Percentiles rank a stretch among this genome's conserved stretches.
Conservation (phyloP, 2,888 invertebrate genomes). For the Pseudococcus viburni region DNA sequence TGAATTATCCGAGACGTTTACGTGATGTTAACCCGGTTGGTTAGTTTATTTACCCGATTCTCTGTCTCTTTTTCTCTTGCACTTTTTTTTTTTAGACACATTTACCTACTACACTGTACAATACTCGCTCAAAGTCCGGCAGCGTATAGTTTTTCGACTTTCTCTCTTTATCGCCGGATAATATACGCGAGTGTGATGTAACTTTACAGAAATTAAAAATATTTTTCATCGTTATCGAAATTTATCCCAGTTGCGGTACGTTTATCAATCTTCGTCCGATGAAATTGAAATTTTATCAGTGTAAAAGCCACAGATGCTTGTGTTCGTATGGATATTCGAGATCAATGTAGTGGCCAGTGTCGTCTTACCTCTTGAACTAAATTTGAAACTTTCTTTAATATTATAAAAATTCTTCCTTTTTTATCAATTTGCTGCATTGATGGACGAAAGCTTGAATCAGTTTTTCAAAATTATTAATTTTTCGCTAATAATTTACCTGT, state of each 20-base stretch:
- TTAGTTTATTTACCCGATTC: slow-evolving; percentile 52
- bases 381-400: too few relatives aligned
- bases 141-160: background rate
- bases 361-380: too few relatives aligned
- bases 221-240: slow-evolving; percentile 50
- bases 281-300: slow-evolving; percentile 35
- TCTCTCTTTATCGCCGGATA: background rate
- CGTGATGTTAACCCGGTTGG: slow-evolving; percentile 57
- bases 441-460: too few relatives aligned
- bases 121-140: background rate
- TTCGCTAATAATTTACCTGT: too few relatives aligned
- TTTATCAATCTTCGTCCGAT: slow-evolving; percentile 41
- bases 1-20: slow-evolving; percentile 57
- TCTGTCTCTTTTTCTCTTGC: background rate
- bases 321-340: background rate
- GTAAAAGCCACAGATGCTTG: background rate
- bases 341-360: too few relatives aligned
- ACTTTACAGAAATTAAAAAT: slow-evolving; percentile 26
- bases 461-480: too few relatives aligned
- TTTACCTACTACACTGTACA: background rate
- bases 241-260: background rate
- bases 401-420: too few relatives aligned
- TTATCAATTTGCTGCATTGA: too few relatives aligned
- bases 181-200: background rate
- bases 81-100: background rate